Conservation (phyloP, 37 sponge, comb jelly and placozoan genomes). For the Ephydatia muelleri region DNA sequence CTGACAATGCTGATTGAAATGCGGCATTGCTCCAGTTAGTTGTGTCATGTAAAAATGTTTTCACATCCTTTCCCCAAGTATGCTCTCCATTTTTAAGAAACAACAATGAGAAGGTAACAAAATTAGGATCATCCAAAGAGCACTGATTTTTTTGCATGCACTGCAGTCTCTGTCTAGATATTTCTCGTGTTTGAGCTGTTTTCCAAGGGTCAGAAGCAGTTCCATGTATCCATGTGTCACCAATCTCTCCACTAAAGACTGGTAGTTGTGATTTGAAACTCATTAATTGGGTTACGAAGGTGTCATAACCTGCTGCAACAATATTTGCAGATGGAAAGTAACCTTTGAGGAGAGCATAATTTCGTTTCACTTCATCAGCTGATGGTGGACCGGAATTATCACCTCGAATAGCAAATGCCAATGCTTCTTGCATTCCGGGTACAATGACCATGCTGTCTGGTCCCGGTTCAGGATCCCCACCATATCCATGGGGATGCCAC, state of each 20-base stretch:
- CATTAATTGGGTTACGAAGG: slow-evolving; percentile 43
- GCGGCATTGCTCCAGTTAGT: slow-evolving; percentile 56
- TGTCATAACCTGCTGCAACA: slow-evolving; percentile 61
- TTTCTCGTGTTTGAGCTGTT: slow-evolving; percentile 29
- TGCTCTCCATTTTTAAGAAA: slow-evolving; percentile 75
- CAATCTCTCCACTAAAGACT: slow-evolving; percentile 54
- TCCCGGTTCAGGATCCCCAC: slow-evolving; percentile 20
- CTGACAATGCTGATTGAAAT: slow-evolving; percentile 22
- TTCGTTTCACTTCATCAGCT: slow-evolving; percentile 40
- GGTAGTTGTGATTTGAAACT: slow-evolving; percentile 29
- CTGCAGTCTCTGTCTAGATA: slow-evolving; percentile 19
- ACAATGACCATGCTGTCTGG: slow-evolving; percentile 57
- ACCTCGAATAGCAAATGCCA: slow-evolving; percentile 72
- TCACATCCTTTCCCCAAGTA: slow-evolving; percentile 81
- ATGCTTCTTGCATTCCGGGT: slow-evolving; percentile 53
- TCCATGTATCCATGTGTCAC: slow-evolving; percentile 86
- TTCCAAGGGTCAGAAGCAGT: slow-evolving; percentile 71
- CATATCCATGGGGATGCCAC: slow-evolving; percentile 85
- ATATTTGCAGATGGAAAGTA: slow-evolving; percentile 69
- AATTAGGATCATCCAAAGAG: slow-evolving; percentile 28
- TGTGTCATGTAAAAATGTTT: slow-evolving; percentile 58
- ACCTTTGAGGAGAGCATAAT: slow-evolving; percentile 46
- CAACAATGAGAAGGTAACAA: slow-evolving; percentile 57
- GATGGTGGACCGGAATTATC: slow-evolving; percentile 80
- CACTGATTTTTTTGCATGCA: slow-evolving; percentile 39